Base-by-base conservation (phyloP, 1,140 invertebrate species). In the Caenorhabditis brenneri region DNA sequence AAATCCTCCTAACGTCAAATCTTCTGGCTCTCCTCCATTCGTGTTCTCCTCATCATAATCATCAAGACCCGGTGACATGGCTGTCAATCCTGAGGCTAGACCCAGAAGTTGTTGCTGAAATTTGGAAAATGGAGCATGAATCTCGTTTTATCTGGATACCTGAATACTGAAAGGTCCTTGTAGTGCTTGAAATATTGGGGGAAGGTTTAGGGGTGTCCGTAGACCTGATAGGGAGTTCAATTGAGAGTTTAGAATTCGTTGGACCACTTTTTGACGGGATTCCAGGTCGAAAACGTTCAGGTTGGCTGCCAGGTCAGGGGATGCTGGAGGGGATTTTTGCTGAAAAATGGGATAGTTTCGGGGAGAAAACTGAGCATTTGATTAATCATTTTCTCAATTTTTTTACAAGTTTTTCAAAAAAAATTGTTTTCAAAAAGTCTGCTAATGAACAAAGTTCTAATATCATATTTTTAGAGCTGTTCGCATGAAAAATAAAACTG, bases 31-130 rank as follows among this genome's bases (percentile, higher is more conserved):
- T 7, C 42, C 55, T 29, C 31, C 49, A 39, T 84, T 74, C 10
- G 69, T 81, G 60, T 60, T 86, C 36, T 69, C 85, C 19, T 86
- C 85, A 31, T 85, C 83, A 31, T 82, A 81, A 39, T 85, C 84
- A 48, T 85, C 80, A 15, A 84, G 36, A 7, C 80, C 80, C 16
- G 85, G 85, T 7, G 83, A 82, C 7, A 79, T 51, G 27, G 39
- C 82, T 31, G 81, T 86, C 19, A 79, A 65, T 7, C 74, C 81
- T 29, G 84, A 79, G 5, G 85, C 60, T n/a, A 86, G 51, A 19
- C 84, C 80, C n/a, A 86, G 74, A 16, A 86, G 55, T 46, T 86
- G 85, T 42, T 86, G 83, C 83, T 86, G 85, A n/a, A n/a, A n/a
- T n/a, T n/a, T 1, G 24, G 1, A 49, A n/a, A 31, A 1, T 7